phyloP scores from a whole-genome alignment of 2,113 vertebrate genomes.

The Clinocottus analis region DNA sequence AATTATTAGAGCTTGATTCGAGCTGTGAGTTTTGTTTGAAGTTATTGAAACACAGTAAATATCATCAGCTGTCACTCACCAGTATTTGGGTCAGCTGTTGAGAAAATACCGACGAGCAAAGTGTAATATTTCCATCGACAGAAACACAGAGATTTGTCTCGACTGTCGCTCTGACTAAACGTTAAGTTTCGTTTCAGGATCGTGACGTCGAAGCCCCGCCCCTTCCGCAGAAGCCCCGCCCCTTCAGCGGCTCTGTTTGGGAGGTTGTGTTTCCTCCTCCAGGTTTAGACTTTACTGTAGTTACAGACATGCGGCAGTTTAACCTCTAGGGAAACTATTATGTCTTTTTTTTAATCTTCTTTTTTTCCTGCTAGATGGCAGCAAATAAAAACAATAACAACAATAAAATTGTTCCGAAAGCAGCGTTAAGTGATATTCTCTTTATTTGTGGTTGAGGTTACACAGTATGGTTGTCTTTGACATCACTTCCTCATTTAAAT shows the following conservation, averaged over 20 bases:
- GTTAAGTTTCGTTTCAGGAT: too few relatives aligned
- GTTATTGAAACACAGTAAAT: not conserved
- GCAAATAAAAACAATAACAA: not conserved
- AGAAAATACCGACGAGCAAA: not conserved
- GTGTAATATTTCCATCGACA: not conserved
- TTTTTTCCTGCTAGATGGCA: not conserved
- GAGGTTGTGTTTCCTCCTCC: not conserved
- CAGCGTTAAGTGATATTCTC: not conserved
- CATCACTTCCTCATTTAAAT: not conserved
- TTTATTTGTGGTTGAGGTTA: not conserved
- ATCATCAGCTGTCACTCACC: slow-evolving; percentile 3
- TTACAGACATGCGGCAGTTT: not conserved
- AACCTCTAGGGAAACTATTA: not conserved
- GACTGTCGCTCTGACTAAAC: too few relatives aligned
- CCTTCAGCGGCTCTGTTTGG: not conserved
- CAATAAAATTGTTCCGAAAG: not conserved
- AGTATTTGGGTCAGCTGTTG: not conserved
- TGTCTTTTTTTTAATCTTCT: not conserved
- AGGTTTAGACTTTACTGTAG: not conserved
- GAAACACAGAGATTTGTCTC: not conserved
- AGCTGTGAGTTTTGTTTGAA: not conserved
- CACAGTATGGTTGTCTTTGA: not conserved
- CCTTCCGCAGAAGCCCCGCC: not conserved
- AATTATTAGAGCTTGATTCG: not conserved
- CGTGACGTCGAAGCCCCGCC: too few relatives aligned